Base-by-base conservation (phyloP, 2,797 vertebrate genomes). In the Myotis daubentonii region DNA sequence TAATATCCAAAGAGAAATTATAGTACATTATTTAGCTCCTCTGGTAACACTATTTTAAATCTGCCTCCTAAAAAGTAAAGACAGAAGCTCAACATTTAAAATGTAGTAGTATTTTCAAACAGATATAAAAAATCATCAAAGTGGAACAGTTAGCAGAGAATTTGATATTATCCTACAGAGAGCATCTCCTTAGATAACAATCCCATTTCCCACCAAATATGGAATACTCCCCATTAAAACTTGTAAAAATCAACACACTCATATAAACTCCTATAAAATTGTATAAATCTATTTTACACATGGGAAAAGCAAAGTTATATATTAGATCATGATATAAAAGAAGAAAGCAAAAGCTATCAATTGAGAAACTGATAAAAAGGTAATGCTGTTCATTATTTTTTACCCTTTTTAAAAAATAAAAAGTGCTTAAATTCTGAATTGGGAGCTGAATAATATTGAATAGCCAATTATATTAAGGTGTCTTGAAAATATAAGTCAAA, bases 401-500 rank as follows among this genome's bases (percentile, higher is more conserved):
- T 28, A 60, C 4, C 7, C 3, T 47, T 78, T 78, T 55, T 78
- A 23, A 5, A 51, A 76, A 75, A 51, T 51, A 93, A 87, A 72
- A 51, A 80, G 53, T 60, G 41, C 25, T 75, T 70, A 70, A 80
- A 17, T 62, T 91, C 30, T 91, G 17, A 75, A 66, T 23, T 36
- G 4, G 84, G 11, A 87, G 28, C 13, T 94, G 47, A 89, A 25
- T 68, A 80, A 94, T 96, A 89, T 0, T 11, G 0, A 83, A 36
- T 8, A 89, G 41, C 25, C 51, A 95, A 60, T 55, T 95, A 88
- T 78, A 87, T 94, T 79, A 78, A 88, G 57, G 2, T 80, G 22
- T 65, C 94, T 96, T 93, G 38, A 94, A 96, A 96, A 28, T 80
- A 81, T 1, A 36, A 89, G 17, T 33, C 5, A 79, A 49, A 78